Conservation (phyloP, 2,888 invertebrate genomes). For the Drosophila vallismaia region DNA sequence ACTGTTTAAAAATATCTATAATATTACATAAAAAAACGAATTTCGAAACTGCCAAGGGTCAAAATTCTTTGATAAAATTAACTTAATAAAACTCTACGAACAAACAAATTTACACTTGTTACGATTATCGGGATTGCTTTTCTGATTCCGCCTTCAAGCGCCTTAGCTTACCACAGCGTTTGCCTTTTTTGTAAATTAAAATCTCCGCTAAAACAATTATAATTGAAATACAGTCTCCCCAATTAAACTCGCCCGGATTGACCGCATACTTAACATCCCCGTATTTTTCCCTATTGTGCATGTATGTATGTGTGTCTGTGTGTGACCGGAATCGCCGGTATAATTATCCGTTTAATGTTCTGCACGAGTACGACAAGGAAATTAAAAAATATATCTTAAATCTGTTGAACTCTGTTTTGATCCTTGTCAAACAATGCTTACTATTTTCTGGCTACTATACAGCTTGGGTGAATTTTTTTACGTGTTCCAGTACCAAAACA, state of each 20-base stretch:
- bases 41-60: no score
- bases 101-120: no score
- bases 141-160: background rate
- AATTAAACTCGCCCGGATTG: background rate
- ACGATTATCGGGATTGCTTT: no score
- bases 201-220: background rate
- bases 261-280: background rate
- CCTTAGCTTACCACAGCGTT: background rate
- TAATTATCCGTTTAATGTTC: background rate
- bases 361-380: background rate
- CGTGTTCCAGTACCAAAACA: no score
- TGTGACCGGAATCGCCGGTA: constrained; percentile 1
- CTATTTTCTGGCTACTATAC: no score
- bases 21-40: no score
- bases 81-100: no score
- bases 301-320: background rate
- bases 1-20: no score
- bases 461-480: no score
- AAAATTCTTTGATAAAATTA: no score
- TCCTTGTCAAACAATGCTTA: background rate
- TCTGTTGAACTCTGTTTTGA: background rate
- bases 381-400: background rate
- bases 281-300: background rate
- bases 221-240: constrained; percentile 1
- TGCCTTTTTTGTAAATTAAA: background rate